Evolutionary conservation across 2,113 vertebrate species (phyloP), one percentile per base, ranked within the genome.

Genomic region (Bostrychus sinensis): DNA sequence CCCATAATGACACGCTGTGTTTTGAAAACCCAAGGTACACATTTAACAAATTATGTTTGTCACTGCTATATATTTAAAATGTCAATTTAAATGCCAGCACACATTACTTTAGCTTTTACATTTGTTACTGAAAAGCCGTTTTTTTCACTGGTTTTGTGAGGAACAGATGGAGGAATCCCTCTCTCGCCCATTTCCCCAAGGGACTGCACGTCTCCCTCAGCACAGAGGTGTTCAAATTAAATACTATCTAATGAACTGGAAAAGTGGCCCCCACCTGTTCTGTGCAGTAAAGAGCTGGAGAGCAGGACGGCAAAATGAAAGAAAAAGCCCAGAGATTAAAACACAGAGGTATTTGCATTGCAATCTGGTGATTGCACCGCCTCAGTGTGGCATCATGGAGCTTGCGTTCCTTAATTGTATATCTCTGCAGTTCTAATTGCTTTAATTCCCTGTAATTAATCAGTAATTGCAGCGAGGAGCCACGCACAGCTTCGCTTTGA

Each of bases 391-490:
- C 83, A 72, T 88, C 89, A 87, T 88, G 90, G 91, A 91, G 85
- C 84, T 75, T 84, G 86, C 86, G 89, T 87, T 86, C 60, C 70
- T 89, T 93, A 93, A 93, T 92, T 92, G 90, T 92, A 92, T 88
- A 93, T 91, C 91, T 92, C 88, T 90, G 91, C 91, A 85, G 88
- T 85, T 86, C 80, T 92, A 93, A 93, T 93, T 93, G 90, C 89
- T 92, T 92, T 88, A 91, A 93, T 93, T 93, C 91, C 89, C 92
- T 90, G 90, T 92, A 92, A 93, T 93, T 93, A 93, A 93, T 93
- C 89, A 85, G 90, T 92, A 92, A 92, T 93, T 93, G 89, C 88
- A 85, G 91, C 84, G 85, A 88, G 86, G 87, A 88, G 89, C 89
- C 79, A 81, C 65, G 84, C 84, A 86, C 80, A 85, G 88, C 85